Evolutionary conservation across 2,113 vertebrate species (phyloP), one percentile per base, ranked within the genome.

Genomic region (Carassius auratus): DNA sequence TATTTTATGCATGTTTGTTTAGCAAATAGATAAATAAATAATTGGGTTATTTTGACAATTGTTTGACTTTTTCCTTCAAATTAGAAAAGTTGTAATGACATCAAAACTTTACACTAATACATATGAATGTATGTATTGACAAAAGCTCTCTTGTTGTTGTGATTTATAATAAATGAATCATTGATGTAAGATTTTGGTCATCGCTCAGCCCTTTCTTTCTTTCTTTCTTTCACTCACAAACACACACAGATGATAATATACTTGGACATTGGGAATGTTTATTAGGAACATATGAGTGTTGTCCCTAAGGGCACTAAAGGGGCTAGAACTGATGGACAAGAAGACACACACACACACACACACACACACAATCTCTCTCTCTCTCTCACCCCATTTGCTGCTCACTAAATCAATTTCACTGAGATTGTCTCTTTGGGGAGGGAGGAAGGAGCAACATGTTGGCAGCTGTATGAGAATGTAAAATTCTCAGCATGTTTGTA

Each of bases 201-300:
- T 17, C 4, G 1, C 52, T 17, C 57, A 23, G 36, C 13, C 33
- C 8, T 64, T 45, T 64, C 57, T 80, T 33, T 68, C 50, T 57
- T n/a, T 66, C n/a, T 8, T 50, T 78, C 30, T 33, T 45, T 33
- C 4, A 61, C 82, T 76, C 82, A 50, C 15, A 71, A 7, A 71
- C 84, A 77, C 57, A 85, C 19, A 42, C 33, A 79, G 45, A 80
- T 68, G 57, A 36, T 42, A 77, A 85, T 42, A 50, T 23, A 62
- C 50, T 23, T 17, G 33, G 64, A 50, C 48, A 62, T 68, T 82
- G 80, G 66, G 64, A 82, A 82, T 69, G 80, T 82, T 82, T 82
- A 87, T 61, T 57, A 38, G 77, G 42, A 84, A 76, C 42, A 78
- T 80, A 80, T 42, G 48, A 83, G 45, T 36, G 9, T 55, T 84